Conservation (phyloP, 2,113 vertebrate species). For the Anoplopoma fimbria region DNA sequence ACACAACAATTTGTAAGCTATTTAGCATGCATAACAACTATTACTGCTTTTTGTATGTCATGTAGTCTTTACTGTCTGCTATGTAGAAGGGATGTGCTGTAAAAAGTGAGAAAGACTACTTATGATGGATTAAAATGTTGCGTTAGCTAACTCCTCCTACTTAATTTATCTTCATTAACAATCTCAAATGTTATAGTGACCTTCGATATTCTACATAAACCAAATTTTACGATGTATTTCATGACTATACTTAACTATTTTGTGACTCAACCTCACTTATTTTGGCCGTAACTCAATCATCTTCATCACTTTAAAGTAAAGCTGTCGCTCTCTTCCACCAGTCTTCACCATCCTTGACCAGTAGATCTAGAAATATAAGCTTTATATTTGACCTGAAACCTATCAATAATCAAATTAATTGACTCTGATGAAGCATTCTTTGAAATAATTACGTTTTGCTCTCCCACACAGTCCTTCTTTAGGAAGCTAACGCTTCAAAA, state of each 20-base stretch:
- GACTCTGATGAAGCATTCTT: slow-evolving; percentile 37
- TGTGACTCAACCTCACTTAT: not conserved
- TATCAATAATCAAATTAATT: not conserved
- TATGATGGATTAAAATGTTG: not conserved
- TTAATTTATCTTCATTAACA: not conserved
- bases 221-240: not conserved
- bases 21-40: not conserved
- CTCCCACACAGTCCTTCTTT: slow-evolving; percentile 1
- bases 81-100: too few species aligned
- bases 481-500: not conserved
- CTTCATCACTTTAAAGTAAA: not conserved
- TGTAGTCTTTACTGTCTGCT: too few species aligned
- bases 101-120: too few species aligned
- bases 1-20: not conserved
- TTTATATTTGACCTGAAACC: not conserved
- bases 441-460: not conserved
- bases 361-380: not conserved
- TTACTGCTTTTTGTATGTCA: too few species aligned
- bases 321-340: not conserved
- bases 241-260: not conserved
- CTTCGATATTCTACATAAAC: not conserved
- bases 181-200: too few species aligned
- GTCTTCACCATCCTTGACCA: not conserved
- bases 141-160: too few species aligned
- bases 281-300: not conserved